phyloP scores from a whole-genome alignment of 1,140 invertebrate genomes.

The Sycophaga agraensis region DNA sequence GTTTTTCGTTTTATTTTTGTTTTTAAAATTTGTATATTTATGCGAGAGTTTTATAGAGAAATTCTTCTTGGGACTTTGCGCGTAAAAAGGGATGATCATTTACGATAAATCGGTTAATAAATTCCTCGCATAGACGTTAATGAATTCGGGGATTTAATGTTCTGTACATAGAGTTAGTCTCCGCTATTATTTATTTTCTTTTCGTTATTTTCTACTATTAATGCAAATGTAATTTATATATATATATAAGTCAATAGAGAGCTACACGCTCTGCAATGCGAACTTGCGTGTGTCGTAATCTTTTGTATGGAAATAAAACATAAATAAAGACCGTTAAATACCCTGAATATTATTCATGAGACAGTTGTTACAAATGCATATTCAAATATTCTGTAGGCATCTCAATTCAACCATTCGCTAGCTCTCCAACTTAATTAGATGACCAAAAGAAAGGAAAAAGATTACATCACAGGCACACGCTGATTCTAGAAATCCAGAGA shows the following conservation, averaged over 20 bases:
- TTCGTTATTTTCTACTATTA: constrained; percentile 38
- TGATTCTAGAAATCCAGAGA: constrained; percentile 10
- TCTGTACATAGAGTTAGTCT: constrained; percentile 42
- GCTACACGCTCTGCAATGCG: constrained; percentile 31
- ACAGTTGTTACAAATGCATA: background rate
- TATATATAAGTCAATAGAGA: constrained; percentile 29
- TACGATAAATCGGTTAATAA: constrained; percentile 14
- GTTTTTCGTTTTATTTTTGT: background rate
- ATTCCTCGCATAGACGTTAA: constrained; percentile 21
- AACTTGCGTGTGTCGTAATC: constrained; percentile 28
- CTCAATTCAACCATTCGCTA: background rate
- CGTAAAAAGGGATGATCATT: constrained; percentile 5
- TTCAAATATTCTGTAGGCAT: background rate
- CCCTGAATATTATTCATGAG: constrained; percentile 20
- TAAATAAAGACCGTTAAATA: constrained; percentile 26
- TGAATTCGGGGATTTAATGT: constrained; percentile 30
- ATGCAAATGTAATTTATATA: constrained; percentile 38
- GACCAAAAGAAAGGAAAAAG: constrained; percentile 12
- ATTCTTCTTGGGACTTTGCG: constrained; percentile 13
- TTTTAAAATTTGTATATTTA: background rate
- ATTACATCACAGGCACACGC: constrained; percentile 18
- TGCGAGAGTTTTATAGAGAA: constrained; percentile 2
- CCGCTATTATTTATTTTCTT: constrained; percentile 43
- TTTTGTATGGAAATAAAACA: constrained; percentile 33
- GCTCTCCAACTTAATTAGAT: background rate